Conservation (phyloP, 2,113 vertebrate genomes). For the Leptocoma aspasia region DNA sequence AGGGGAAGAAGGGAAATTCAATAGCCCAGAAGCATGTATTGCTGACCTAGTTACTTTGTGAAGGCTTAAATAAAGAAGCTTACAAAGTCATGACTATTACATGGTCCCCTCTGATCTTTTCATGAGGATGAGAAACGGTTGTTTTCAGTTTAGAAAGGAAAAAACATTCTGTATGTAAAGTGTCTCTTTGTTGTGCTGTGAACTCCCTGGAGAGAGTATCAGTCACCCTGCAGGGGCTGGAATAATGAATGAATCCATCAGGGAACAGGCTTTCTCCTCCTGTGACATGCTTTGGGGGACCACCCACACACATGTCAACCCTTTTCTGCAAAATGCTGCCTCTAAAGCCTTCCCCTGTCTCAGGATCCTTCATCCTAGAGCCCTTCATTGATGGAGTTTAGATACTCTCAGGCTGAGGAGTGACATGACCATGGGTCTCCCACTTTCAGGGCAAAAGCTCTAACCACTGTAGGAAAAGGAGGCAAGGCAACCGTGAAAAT, state of each 20-base stretch:
- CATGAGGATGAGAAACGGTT: slow-evolving; percentile 42
- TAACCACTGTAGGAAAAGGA: background rate
- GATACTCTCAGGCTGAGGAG: background rate
- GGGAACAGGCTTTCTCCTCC: slow-evolving; percentile 48
- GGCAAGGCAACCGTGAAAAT: background rate
- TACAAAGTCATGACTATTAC: slow-evolving; percentile 55
- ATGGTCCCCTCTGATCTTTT: slow-evolving; percentile 57
- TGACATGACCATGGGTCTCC: background rate
- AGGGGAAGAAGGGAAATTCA: slow-evolving; percentile 17
- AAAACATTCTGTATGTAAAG: slow-evolving; percentile 39
- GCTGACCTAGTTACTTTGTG: slow-evolving; percentile 38
- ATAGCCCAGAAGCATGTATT: background rate
- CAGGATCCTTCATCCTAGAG: background rate
- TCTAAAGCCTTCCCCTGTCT: background rate
- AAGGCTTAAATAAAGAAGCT: slow-evolving; percentile 47
- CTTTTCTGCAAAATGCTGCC: background rate
- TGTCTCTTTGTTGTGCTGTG: slow-evolving; percentile 20
- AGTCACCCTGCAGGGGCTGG: slow-evolving; percentile 47
- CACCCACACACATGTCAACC: background rate
- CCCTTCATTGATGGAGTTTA: background rate
- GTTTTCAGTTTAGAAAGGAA: slow-evolving; percentile 32
- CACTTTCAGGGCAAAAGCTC: background rate
- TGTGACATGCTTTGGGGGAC: slow-evolving; percentile 16
- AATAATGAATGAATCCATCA: slow-evolving; percentile 55
- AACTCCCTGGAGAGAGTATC: slow-evolving; percentile 45